Conservation (phyloP, 1,140 invertebrate species). For the Aphaenogaster ashmeadi region DNA sequence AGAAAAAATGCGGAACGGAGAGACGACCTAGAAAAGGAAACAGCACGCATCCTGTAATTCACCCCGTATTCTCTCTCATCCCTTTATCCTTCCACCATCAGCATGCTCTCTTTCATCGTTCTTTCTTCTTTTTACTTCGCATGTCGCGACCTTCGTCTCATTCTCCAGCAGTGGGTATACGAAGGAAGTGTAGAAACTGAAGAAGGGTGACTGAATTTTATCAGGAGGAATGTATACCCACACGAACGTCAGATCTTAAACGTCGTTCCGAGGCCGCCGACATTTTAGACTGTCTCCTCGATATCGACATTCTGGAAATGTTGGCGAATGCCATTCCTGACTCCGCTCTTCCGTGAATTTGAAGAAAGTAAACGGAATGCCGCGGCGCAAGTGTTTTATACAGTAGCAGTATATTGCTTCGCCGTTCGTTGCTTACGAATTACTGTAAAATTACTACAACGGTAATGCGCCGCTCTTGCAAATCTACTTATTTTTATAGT, state of each 20-base stretch:
- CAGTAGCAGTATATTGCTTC: background rate
- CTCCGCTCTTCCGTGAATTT: constrained; percentile 45
- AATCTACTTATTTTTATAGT: background rate
- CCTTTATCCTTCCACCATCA: constrained; percentile 5
- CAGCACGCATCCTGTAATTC: constrained; percentile 52
- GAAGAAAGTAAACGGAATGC: constrained; percentile 29
- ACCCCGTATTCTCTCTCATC: constrained; percentile 22
- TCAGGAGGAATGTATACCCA: constrained; percentile 36
- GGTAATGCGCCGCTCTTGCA: background rate
- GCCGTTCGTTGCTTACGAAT: background rate
- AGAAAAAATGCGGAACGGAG: background rate
- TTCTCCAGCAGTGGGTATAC: background rate
- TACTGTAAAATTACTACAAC: background rate
- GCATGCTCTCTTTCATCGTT: constrained; percentile 42
- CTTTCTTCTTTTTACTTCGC: constrained; percentile 4
- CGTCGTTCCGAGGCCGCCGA: constrained; percentile 42
- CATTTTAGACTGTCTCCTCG: constrained; percentile 58
- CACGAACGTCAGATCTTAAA: constrained; percentile 53
- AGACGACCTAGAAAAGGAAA: constrained; percentile 22
- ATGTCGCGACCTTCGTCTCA: background rate
- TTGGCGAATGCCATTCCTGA: constrained; percentile 28
- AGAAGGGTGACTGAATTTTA: constrained; percentile 57
- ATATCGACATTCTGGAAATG: constrained; percentile 53
- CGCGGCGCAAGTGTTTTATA: background rate
- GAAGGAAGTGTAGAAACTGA: constrained; percentile 26